phyloP scores from a whole-genome alignment of 2,797 vertebrate species.

The Falco cherrug region DNA sequence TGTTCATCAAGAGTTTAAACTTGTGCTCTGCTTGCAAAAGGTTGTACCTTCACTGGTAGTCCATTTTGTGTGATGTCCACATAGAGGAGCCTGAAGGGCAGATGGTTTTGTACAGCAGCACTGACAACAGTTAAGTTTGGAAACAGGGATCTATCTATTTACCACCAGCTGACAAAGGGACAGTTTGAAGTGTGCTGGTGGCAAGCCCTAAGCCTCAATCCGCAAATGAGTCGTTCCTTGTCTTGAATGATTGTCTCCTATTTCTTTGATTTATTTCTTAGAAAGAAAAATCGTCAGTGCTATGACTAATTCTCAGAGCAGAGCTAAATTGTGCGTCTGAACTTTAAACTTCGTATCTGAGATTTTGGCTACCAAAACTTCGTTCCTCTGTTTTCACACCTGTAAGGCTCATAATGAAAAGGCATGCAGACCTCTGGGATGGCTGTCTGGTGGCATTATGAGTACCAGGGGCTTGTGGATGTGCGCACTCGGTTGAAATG shows the following conservation, averaged over 20 bases:
- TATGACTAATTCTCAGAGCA: neutral
- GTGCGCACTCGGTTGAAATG: neutral
- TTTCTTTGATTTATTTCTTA: neutral
- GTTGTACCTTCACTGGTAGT: neutral
- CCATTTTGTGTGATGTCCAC: neutral
- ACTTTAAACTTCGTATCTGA: neutral
- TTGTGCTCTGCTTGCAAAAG: neutral
- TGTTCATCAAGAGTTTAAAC: neutral
- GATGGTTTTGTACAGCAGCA: neutral
- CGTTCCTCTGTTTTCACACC: neutral
- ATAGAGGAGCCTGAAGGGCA: neutral
- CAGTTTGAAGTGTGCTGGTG: neutral
- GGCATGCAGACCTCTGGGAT: fast-evolving
- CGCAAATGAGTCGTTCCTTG: neutral
- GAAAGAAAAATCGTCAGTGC: neutral
- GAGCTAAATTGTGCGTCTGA: neutral
- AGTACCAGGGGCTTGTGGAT: neutral
- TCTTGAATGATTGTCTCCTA: neutral
- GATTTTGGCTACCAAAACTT: neutral
- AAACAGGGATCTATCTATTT: neutral
- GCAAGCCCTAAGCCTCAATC: neutral
- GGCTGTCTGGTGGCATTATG: neutral
- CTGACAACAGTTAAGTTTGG: neutral
- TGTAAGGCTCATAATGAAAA: neutral
- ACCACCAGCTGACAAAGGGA: neutral